Conservation (phyloP, 2,888 invertebrate species). For the Tipula lateralis region DNA sequence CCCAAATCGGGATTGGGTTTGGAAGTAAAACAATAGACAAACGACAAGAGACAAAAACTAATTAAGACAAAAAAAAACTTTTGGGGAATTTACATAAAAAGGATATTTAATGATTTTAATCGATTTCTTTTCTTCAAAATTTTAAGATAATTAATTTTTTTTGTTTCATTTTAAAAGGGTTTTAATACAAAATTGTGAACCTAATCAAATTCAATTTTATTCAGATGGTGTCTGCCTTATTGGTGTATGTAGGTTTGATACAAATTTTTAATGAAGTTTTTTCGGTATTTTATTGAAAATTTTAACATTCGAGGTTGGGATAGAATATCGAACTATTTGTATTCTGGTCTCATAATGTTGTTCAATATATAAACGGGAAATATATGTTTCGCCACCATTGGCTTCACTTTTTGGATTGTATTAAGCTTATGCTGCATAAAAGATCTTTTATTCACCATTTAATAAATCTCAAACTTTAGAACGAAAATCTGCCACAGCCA, state of each 20-base stretch:
- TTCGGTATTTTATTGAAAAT: not conserved
- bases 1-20: not conserved
- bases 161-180: not conserved
- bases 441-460: too few relatives aligned
- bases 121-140: not conserved
- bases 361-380: not conserved
- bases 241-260: not conserved
- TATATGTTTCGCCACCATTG: too few relatives aligned
- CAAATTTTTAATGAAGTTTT: conserved; percentile 6
- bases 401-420: too few relatives aligned
- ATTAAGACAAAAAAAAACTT: not conserved
- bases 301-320: not conserved
- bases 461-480: too few relatives aligned
- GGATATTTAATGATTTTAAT: conserved; percentile 24
- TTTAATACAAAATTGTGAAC: not conserved
- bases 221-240: not conserved
- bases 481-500: too few relatives aligned
- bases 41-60: conserved; percentile 6
- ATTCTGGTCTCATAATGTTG: not conserved
- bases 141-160: conserved; percentile 9
- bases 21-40: not conserved
- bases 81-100: not conserved
- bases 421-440: too few relatives aligned
- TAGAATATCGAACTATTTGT: not conserved
- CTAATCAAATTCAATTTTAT: conserved; percentile 24